These are phyloP conservation scores for Aplysia californica DNA, from an alignment of 1,140 invertebrate species.

Conservation along the genomic window DNA sequence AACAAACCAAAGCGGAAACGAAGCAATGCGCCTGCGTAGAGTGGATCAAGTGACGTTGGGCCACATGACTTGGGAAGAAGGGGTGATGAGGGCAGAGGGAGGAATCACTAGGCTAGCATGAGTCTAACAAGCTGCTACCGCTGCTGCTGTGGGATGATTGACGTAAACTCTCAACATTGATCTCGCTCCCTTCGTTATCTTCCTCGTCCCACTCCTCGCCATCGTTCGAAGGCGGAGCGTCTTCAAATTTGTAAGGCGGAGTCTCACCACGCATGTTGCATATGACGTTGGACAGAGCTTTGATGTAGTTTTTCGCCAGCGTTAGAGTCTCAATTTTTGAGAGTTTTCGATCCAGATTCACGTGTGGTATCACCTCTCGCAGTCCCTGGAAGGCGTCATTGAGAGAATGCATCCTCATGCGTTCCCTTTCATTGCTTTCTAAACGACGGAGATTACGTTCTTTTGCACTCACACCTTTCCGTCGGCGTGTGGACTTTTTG, in stretches of 20 bases:
- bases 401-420: conserved; percentile 89
- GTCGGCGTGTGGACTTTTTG: conserved; percentile 70
- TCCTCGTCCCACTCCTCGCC: not conserved
- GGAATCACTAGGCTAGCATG: not conserved
- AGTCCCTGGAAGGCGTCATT: conserved; percentile 91
- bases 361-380: conserved; percentile 87
- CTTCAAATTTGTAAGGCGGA: conserved; percentile 71
- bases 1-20: too few relatives aligned
- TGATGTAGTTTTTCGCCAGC: conserved; percentile 90
- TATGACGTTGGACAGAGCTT: conserved; percentile 88
- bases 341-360: conserved; percentile 84
- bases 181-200: too few relatives aligned
- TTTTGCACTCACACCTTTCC: conserved; percentile 79
- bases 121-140: not conserved
- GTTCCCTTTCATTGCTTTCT: conserved; percentile 88
- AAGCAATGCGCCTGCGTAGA: too few relatives aligned
- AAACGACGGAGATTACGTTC: conserved; percentile 84
- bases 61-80: too few relatives aligned
- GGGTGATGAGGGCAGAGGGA: too few relatives aligned
- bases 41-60: too few relatives aligned
- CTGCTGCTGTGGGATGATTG: not conserved
- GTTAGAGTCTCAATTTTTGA: conserved; percentile 91
- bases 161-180: not conserved
- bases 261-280: conserved; percentile 81
- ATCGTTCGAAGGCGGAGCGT: not conserved